These are phyloP conservation scores for Mayetiola destructor DNA, from an alignment of 2,888 invertebrate genomes.

Conservation along the genomic window DNA sequence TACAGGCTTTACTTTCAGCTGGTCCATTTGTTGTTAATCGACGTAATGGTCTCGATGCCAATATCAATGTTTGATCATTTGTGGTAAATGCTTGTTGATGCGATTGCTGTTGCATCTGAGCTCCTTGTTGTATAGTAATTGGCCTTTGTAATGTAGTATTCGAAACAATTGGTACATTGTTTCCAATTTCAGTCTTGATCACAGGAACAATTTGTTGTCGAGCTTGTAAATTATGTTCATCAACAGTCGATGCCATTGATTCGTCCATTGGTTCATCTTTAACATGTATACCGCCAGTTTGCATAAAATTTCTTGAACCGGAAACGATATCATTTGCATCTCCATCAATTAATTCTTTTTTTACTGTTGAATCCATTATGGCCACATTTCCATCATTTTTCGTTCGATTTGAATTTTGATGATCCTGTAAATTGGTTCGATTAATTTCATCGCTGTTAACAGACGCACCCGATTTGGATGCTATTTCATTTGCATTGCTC, in stretches of 20 bases:
- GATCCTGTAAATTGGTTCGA: too few species aligned
- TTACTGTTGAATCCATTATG: conserved; percentile 10
- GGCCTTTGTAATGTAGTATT: conserved; percentile 8
- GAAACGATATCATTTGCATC: too few species aligned
- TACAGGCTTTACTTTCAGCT: conserved; percentile 24
- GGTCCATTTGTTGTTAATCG: conserved; percentile 33
- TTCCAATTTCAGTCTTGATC: conserved; percentile 17
- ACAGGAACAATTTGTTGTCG: conserved; percentile 18
- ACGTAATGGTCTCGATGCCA: conserved; percentile 19
- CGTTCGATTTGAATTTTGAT: too few species aligned
- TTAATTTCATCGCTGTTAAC: neutral
- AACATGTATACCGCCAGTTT: conserved; percentile 22
- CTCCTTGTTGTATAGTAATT: conserved; percentile 17
- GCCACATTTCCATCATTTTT: neutral
- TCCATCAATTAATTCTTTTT: conserved; percentile 1
- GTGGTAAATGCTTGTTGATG: conserved; percentile 2
- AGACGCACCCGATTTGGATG: neutral
- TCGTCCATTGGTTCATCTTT: conserved; percentile 8
- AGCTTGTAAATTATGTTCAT: neutral
- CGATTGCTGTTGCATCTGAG: neutral
- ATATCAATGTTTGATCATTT: neutral
- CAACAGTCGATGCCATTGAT: neutral
- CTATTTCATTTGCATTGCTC: neutral
- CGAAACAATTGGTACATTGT: conserved; percentile 7
- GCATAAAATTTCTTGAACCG: neutral